Conservation (phyloP, 2,113 vertebrate genomes). For the Thomomys bottae region DNA sequence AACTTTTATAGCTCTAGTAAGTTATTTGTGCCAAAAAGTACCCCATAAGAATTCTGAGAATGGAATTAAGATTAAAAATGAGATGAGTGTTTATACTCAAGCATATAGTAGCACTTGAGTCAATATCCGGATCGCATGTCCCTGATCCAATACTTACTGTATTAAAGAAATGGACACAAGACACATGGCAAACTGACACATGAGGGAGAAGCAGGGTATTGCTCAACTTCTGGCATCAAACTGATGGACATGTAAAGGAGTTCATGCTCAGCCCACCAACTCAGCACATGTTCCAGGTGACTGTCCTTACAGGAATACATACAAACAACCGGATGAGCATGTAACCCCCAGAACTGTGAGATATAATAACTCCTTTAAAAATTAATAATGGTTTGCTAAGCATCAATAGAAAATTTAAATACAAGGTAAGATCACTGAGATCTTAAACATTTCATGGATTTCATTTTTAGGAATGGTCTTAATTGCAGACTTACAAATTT, state of each 20-base stretch:
- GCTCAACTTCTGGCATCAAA: background rate
- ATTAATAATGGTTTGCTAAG: background rate
- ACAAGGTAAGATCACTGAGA: background rate
- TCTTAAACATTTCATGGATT: background rate
- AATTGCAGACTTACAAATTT: background rate
- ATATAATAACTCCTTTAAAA: background rate
- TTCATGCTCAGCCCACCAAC: background rate
- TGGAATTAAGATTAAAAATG: background rate
- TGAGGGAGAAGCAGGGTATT: background rate
- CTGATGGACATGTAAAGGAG: background rate
- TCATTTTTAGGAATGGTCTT: background rate
- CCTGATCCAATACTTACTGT: background rate
- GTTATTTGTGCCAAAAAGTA: background rate
- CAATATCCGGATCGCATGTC: background rate
- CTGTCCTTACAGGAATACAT: background rate
- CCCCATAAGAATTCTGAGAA: background rate
- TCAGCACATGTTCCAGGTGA: background rate
- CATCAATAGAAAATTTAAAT: background rate
- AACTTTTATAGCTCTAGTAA: background rate
- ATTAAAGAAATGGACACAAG: background rate
- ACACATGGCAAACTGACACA: too few species aligned
- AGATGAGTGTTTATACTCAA: conserved; percentile 12
- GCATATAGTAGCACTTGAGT: background rate
- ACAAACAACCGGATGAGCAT: background rate
- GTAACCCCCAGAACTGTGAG: background rate